Evolutionary conservation across 2,797 vertebrate genomes (phyloP), one percentile per base, ranked within the genome.

Genomic region (Rhyacichthys aspro): DNA sequence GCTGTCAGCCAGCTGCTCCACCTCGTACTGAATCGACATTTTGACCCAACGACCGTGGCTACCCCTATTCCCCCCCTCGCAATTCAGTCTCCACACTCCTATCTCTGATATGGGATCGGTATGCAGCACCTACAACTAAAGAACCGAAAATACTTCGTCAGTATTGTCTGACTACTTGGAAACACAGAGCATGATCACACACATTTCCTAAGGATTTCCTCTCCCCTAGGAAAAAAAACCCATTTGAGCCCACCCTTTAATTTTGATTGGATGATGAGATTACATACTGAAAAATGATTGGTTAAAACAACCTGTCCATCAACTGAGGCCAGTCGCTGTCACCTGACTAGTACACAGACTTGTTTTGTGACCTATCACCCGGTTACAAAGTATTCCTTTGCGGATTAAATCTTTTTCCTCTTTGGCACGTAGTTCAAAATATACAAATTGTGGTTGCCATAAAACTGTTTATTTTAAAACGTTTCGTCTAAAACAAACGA

Each of bases 11-110:
- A 97, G 94, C 86, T 94, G 88, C 89, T 93, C 91, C 72, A 87
- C 88, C 91, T 92, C 96, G 91, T 95, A 96, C 90, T 94, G 95
- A 82, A 96, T 94, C 90, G 95, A 96, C 95, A 96, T 96, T 89
- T 93, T 92, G 84, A 91, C 88, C 91, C 59, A 81, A 89, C 85
- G 70, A 74, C 79, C 66, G 77, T 70, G 77, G 61, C 69, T 76
- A 86, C 69, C 85, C 87, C 79, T 18, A 9, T 53, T 59, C 83
- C 81, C 73, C 82, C 78, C 66, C 38, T 79, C 75, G 63, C 55
- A 72, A 38, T 44, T 63, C 47, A 43, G 39, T 72, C 44, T 36
- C 76, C 61, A 41, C 76, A 23, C 28, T 62, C 58, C 58, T 67
- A 53, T 55, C 79, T 66, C 50, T 72, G 63, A 43, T 55, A n/a